phyloP scores from a whole-genome alignment of 2,797 vertebrate species.

The Dicrostonyx torquatus region DNA sequence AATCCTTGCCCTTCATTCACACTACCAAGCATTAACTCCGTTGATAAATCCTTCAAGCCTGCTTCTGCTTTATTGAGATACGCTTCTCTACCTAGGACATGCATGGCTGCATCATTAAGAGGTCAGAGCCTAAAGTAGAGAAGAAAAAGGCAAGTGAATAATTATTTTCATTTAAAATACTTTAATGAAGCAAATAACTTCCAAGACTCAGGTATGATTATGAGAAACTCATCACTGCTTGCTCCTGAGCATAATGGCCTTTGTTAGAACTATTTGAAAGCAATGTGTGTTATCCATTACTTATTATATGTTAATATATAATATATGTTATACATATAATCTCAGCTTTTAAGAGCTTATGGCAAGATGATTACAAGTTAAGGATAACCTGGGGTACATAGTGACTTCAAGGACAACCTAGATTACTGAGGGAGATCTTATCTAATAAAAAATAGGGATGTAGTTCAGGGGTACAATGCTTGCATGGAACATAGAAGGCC shows the following conservation, averaged over 20 bases:
- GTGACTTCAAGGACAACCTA: neutral
- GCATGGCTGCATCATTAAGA: neutral
- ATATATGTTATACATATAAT: neutral
- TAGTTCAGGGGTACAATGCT: neutral
- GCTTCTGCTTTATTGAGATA: neutral
- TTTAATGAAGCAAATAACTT: slow-evolving; percentile 38
- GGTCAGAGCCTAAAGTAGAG: neutral
- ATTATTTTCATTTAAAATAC: slow-evolving; percentile 15
- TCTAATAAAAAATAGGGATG: neutral
- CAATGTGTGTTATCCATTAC: neutral
- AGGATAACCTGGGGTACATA: neutral
- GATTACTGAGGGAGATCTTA: neutral
- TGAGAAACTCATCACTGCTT: neutral
- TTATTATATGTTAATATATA: too few relatives aligned
- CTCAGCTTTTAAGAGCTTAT: neutral
- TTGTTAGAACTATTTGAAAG: neutral
- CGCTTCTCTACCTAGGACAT: neutral
- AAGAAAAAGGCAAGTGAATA: neutral
- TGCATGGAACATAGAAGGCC: neutral
- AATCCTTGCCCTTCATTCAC: neutral
- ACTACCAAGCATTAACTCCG: neutral
- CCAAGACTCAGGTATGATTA: neutral
- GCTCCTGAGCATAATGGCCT: neutral
- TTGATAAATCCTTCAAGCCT: slow-evolving; percentile 19
- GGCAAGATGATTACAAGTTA: neutral